A percentile compares a stretch with the other conserved stretches of the same genome.
Evolutionary conservation across 1,140 invertebrate species (phyloP).

Genomic region (Trypoxylus dichotomus): DNA sequence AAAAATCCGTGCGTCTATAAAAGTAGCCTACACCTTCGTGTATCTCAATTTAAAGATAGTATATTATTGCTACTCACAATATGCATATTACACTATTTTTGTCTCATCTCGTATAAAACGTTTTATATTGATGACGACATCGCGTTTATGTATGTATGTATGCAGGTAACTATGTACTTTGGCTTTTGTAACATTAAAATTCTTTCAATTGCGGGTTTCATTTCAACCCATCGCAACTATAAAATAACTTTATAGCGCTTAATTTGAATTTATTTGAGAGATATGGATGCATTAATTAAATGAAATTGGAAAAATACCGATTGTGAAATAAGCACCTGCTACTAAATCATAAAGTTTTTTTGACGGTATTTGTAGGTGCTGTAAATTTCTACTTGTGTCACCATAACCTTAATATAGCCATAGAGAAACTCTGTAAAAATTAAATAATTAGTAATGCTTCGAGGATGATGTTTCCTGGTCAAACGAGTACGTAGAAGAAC

Average conservation of each 20-base stretch:
- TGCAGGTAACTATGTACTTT: background rate
- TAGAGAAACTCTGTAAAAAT: background rate
- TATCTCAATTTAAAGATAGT: too few relatives aligned
- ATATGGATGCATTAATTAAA: background rate
- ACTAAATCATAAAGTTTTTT: constrained; percentile 1
- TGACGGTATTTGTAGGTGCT: background rate
- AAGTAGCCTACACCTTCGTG: too few relatives aligned
- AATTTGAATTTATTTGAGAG: background rate
- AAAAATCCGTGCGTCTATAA: too few relatives aligned
- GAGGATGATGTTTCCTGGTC: background rate
- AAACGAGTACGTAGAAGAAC: background rate
- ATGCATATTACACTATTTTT: background rate
- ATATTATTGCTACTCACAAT: too few relatives aligned
- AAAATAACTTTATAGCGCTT: background rate
- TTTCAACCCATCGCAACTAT: background rate
- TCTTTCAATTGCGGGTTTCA: background rate
- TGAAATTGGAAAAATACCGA: background rate
- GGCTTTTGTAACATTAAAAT: background rate
- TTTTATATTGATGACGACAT: background rate
- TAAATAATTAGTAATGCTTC: background rate
- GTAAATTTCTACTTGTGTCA: background rate
- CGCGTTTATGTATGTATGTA: background rate
- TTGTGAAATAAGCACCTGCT: background rate
- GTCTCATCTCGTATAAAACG: background rate
- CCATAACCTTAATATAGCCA: background rate